A percentile compares a stretch with the other conserved stretches of the same genome.
Evolutionary conservation across 2,888 invertebrate species (phyloP).

Genomic region (Meteorus colon): DNA sequence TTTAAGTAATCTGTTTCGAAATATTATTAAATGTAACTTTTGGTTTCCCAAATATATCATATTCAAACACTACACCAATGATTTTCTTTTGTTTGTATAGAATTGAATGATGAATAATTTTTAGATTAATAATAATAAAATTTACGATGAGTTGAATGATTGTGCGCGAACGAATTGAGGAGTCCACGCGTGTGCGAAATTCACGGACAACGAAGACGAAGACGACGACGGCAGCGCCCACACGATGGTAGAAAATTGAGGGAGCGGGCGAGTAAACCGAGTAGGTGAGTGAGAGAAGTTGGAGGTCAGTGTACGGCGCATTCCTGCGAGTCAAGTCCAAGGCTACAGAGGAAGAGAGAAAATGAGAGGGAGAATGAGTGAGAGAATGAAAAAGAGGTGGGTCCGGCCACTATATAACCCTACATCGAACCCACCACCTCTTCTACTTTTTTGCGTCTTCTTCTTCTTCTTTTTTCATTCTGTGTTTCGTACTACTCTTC

Average conservation of each 20-base stretch:
- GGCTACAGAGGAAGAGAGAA: conserved; percentile 59
- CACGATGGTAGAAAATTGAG: conserved; percentile 56
- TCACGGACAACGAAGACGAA: conserved; percentile 37
- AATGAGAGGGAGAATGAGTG: conserved; percentile 10
- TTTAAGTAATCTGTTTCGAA: too few species aligned
- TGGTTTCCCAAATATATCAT: too few species aligned
- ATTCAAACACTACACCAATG: too few species aligned
- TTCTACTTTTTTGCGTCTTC: conserved; percentile 36
- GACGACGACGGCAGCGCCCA: conserved; percentile 52
- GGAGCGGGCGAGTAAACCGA: conserved; percentile 49
- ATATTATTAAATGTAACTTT: too few species aligned
- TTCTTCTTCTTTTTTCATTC: not conserved
- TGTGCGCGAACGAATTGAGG: conserved; percentile 13
- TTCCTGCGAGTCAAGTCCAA: conserved; percentile 71
- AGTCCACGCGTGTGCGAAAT: conserved; percentile 17
- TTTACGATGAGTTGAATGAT: conserved; percentile 40
- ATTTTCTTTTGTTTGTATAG: too few species aligned
- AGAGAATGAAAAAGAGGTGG: conserved; percentile 48
- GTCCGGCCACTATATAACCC: conserved; percentile 57
- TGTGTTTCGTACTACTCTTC: conserved; percentile 7
- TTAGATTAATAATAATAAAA: conserved; percentile 32
- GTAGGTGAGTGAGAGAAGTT: conserved; percentile 54
- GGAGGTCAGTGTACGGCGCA: conserved; percentile 68
- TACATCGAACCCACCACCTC: conserved; percentile 38
- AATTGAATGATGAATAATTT: too few species aligned